Percentiles rank a stretch among this genome's conserved stretches.
These are phyloP conservation scores for Engystomops pustulosus DNA, from an alignment of 2,113 vertebrate genomes.

Conservation along the genomic window DNA sequence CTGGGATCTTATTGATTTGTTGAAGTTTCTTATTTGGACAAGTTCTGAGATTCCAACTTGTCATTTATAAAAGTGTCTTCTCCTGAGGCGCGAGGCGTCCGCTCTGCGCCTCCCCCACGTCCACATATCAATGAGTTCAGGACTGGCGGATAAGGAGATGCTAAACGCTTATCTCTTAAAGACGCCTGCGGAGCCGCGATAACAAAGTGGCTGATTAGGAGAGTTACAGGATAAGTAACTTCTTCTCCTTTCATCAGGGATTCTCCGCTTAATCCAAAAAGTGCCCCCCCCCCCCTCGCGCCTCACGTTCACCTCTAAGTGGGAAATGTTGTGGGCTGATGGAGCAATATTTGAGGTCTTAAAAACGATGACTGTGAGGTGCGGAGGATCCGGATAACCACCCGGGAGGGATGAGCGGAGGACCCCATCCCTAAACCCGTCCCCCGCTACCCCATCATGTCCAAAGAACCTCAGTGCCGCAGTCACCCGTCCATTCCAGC, in stretches of 20 bases:
- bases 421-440: too few relatives aligned
- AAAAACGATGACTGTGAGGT: constrained; percentile 26
- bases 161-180: constrained; percentile 51
- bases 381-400: too few relatives aligned
- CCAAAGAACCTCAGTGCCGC: too few relatives aligned
- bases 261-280: constrained; percentile 50
- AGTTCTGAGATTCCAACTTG: not conserved
- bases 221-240: constrained; percentile 58
- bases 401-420: too few relatives aligned
- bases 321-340: constrained; percentile 49
- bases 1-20: not conserved
- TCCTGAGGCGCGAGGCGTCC: not conserved
- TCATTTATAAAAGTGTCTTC: not conserved
- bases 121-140: constrained; percentile 26
- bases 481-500: too few relatives aligned
- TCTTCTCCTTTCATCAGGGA: constrained; percentile 58
- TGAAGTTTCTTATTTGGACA: not conserved
- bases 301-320: constrained; percentile 53
- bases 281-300: constrained; percentile 28
- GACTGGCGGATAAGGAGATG: constrained; percentile 37
- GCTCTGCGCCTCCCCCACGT: constrained; percentile 9
- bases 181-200: constrained; percentile 49
- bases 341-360: constrained; percentile 41
- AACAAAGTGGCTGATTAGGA: constrained; percentile 53
- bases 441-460: too few relatives aligned